phyloP scores from a whole-genome alignment of 2,797 vertebrate genomes.

The Sebastes cheni region DNA sequence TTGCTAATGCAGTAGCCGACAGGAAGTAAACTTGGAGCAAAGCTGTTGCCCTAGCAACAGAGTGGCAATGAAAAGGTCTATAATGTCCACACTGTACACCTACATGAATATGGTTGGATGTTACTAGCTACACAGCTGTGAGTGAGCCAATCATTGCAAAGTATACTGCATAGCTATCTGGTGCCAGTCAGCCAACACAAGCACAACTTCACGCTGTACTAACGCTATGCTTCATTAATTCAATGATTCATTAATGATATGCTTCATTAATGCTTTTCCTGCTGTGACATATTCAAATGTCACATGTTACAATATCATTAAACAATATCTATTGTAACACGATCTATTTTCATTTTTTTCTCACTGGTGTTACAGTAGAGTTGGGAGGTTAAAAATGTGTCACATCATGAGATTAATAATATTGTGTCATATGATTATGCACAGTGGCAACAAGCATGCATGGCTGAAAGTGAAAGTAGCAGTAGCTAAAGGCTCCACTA shows the following conservation, averaged over 20 bases:
- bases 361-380: not conserved
- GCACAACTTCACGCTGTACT: not conserved
- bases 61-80: not conserved
- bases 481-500: not conserved
- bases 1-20: too few species aligned
- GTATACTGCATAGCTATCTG: not conserved
- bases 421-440: not conserved
- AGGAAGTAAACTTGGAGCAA: too few species aligned
- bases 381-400: not conserved
- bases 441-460: not conserved
- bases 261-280: not conserved
- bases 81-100: not conserved
- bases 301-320: not conserved
- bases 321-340: not conserved
- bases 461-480: not conserved
- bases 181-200: not conserved
- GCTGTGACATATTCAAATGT: not conserved
- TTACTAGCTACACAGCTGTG: not conserved
- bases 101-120: not conserved
- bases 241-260: too few species aligned
- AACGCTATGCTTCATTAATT: not conserved
- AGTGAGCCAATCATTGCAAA: not conserved
- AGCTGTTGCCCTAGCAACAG: too few species aligned
- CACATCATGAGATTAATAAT: not conserved
- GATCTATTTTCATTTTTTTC: not conserved